phyloP scores from a whole-genome alignment of 1,140 invertebrate genomes.

The Atta cephalotes region DNA sequence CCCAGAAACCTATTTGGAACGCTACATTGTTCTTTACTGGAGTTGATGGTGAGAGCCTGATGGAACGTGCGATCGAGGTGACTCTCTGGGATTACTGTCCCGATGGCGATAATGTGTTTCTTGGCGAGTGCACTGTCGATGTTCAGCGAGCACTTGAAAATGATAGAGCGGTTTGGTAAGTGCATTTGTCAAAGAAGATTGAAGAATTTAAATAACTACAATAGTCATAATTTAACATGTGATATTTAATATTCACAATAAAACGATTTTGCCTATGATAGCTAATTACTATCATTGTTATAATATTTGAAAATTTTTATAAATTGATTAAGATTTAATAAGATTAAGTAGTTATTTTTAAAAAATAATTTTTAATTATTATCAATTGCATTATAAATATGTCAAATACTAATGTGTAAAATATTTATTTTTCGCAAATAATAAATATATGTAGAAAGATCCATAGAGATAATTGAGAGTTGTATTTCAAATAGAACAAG shows the following conservation, averaged over 20 bases:
- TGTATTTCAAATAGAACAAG: neutral
- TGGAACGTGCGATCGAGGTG: conserved; percentile 93
- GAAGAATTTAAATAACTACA: neutral
- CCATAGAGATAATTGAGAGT: neutral
- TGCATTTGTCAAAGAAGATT: conserved; percentile 20
- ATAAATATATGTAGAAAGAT: neutral
- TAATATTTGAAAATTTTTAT: neutral
- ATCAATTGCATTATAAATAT: neutral
- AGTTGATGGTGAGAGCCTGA: conserved; percentile 91
- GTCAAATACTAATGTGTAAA: neutral
- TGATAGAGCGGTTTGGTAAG: conserved; percentile 93
- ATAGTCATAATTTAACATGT: neutral
- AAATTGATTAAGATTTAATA: neutral
- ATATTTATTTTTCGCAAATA: neutral
- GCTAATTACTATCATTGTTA: neutral
- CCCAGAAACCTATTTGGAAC: conserved; percentile 95
- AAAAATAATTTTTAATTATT: conserved; percentile 10
- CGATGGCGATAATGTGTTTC: conserved; percentile 92
- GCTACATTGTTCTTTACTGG: conserved; percentile 94
- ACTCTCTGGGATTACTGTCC: conserved; percentile 95
- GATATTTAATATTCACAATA: neutral
- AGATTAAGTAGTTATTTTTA: neutral
- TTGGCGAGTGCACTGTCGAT: conserved; percentile 94
- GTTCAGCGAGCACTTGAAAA: conserved; percentile 93
- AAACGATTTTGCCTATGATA: neutral